Conservation (phyloP, 2,797 vertebrate genomes). For the Helarctos malayanus region DNA sequence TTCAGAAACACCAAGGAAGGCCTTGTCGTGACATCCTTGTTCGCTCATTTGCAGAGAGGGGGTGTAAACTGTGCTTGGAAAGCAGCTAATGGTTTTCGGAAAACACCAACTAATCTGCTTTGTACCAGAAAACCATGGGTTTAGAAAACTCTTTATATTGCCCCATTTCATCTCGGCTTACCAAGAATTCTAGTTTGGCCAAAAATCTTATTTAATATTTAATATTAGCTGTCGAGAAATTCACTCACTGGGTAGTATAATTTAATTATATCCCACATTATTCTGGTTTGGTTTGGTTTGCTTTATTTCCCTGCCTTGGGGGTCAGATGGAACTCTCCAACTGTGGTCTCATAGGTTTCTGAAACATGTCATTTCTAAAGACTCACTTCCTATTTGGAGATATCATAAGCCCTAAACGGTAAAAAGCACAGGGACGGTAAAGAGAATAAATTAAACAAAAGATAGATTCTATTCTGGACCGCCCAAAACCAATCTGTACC, state of each 20-base stretch:
- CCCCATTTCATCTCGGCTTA: neutral
- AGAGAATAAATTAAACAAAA: constrained; percentile 42
- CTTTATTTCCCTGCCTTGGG: constrained; percentile 17
- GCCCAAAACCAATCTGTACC: constrained; percentile 39
- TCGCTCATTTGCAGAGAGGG: constrained; percentile 27
- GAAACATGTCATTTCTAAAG: constrained; percentile 63
- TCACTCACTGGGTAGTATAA: constrained; percentile 17
- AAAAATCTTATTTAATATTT: constrained; percentile 47
- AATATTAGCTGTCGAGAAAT: constrained; percentile 28
- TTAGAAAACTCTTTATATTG: constrained; percentile 43
- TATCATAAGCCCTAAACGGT: neutral
- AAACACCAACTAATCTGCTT: constrained; percentile 59
- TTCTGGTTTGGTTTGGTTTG: neutral
- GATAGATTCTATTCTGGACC: constrained; percentile 62
- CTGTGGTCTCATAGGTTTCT: neutral
- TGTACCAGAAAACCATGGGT: constrained; percentile 40
- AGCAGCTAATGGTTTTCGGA: constrained; percentile 66
- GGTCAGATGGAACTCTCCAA: neutral
- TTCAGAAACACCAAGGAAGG: constrained; percentile 62
- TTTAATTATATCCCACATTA: constrained; percentile 47
- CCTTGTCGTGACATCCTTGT: constrained; percentile 64
- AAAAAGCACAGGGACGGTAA: neutral
- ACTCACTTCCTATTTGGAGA: constrained; percentile 42
- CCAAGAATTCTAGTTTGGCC: constrained; percentile 38
- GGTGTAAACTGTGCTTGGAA: constrained; percentile 47